Conservation (phyloP, 2,797 vertebrate genomes). For the Xiphorhynchus erythropygius region DNA sequence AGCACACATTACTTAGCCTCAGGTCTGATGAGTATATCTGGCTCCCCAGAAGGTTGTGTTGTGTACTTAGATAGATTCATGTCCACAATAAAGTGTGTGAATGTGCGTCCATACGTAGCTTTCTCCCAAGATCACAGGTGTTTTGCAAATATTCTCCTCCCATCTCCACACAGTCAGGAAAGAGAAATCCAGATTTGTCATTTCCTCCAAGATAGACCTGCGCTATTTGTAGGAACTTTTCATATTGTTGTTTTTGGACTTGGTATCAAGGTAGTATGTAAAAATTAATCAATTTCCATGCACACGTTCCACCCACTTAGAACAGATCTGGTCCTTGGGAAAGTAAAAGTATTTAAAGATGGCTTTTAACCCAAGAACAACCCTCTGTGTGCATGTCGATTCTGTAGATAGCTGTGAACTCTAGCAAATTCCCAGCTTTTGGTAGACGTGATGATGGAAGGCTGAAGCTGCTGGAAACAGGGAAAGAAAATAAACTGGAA, state of each 20-base stretch:
- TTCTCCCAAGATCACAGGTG: not conserved
- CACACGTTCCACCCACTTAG: not conserved
- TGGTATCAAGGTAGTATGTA: not conserved
- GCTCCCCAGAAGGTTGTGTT: not conserved
- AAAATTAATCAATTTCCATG: not conserved
- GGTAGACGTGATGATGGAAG: not conserved
- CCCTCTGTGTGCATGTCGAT: not conserved
- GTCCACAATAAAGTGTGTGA: not conserved
- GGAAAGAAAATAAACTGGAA: not conserved
- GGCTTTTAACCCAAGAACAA: not conserved
- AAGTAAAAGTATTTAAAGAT: not conserved
- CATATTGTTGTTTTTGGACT: not conserved
- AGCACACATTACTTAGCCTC: not conserved
- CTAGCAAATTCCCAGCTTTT: not conserved
- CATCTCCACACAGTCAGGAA: not conserved
- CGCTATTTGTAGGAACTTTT: not conserved
- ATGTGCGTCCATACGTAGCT: not conserved
- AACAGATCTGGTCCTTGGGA: not conserved
- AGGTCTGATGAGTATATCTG: not conserved
- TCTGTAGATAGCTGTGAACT: not conserved
- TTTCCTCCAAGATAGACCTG: not conserved
- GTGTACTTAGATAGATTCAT: not conserved
- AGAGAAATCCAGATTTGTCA: not conserved
- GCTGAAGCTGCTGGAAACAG: not conserved
- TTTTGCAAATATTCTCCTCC: not conserved